Evolutionary conservation across 2,113 vertebrate species (phyloP).

Genomic region (Cygnus buccinator): DNA sequence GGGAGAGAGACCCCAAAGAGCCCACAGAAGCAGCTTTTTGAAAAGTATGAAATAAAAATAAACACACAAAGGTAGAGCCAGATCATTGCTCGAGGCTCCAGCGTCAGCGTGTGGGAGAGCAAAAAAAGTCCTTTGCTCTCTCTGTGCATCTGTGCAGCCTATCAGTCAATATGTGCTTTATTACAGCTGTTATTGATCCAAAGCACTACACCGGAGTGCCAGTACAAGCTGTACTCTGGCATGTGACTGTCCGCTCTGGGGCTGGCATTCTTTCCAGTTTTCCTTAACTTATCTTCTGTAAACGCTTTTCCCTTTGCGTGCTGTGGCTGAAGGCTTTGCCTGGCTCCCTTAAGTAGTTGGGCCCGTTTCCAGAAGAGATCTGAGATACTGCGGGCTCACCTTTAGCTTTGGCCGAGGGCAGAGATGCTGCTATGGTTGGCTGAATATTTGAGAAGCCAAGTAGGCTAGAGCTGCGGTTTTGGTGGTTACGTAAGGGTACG

Average conservation of each 20-base stretch:
- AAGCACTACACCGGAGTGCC: background rate
- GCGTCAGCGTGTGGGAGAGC: background rate
- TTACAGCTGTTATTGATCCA: background rate
- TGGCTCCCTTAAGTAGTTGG: background rate
- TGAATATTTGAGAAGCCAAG: background rate
- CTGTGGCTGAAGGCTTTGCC: background rate
- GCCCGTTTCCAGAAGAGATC: background rate
- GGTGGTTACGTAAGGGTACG: background rate
- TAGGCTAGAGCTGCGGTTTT: background rate
- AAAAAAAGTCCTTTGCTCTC: background rate
- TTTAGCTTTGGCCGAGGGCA: slow-evolving; percentile 2
- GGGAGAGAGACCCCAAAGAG: background rate
- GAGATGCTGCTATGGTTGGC: background rate
- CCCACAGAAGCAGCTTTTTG: background rate
- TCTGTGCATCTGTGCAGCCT: background rate
- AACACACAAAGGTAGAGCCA: background rate
- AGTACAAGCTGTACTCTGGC: background rate
- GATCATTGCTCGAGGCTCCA: background rate
- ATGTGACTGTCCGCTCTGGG: background rate
- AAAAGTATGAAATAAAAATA: background rate
- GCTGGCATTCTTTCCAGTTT: background rate
- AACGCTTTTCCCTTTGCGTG: background rate
- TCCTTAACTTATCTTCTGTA: background rate
- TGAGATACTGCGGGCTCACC: background rate
- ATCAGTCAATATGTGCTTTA: background rate